phyloP scores from a whole-genome alignment of 2,797 vertebrate species.

The Pipistrellus pygmaeus region DNA sequence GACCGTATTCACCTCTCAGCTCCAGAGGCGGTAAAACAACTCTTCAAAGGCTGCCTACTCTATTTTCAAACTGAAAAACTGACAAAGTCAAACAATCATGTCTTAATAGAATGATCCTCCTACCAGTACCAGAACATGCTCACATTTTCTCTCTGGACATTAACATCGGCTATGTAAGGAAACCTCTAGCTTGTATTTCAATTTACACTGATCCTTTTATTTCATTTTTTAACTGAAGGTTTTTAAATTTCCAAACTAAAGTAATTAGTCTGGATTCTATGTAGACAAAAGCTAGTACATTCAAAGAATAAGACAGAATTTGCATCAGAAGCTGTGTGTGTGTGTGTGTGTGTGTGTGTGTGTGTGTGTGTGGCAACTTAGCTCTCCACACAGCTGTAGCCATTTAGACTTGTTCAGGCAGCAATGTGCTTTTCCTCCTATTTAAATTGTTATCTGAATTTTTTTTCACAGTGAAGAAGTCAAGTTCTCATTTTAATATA shows the following conservation, averaged over 20 bases:
- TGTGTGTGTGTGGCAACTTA: not conserved
- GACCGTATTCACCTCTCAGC: not conserved
- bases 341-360: not conserved
- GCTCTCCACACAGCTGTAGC: not conserved
- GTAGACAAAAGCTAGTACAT: not conserved
- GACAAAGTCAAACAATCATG: not conserved
- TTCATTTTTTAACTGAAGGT: not conserved
- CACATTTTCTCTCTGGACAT: not conserved
- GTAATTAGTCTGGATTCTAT: conserved; percentile 38
- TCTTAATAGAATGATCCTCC: not conserved
- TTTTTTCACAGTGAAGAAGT: conserved; percentile 74
- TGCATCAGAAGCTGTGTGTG: not conserved
- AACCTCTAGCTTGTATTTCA: not conserved
- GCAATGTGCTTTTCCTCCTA: not conserved
- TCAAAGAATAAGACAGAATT: conserved; percentile 42
- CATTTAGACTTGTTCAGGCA: not conserved
- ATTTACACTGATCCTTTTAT: not conserved
- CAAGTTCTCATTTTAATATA: conserved; percentile 77
- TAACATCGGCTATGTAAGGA: not conserved
- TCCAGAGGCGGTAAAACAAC: not conserved
- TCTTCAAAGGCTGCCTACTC: not conserved
- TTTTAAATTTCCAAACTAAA: conserved; percentile 19
- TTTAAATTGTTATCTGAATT: conserved; percentile 77
- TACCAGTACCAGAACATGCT: not conserved
- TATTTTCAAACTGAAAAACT: not conserved